Conservation (phyloP, 1,140 invertebrate species). For the Drosophila pectinifera region DNA sequence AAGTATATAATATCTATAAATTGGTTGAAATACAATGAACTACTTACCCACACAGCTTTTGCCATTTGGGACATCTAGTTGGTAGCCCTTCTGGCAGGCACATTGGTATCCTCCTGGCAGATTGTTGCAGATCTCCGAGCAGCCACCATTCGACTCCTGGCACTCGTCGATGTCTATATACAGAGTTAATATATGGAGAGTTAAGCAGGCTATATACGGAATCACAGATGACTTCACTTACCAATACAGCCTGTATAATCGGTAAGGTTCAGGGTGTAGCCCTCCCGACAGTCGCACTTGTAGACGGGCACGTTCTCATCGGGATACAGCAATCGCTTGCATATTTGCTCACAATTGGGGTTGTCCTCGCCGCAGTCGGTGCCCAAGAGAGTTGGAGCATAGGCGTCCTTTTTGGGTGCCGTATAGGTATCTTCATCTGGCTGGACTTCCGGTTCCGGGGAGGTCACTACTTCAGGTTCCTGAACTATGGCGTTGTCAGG, state of each 20-base stretch:
- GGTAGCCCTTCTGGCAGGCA: conserved; percentile 87
- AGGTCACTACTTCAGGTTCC: background rate
- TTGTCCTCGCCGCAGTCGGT: conserved; percentile 67
- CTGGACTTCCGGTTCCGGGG: background rate
- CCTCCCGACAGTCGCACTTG: conserved; percentile 72
- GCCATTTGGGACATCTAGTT: conserved; percentile 48
- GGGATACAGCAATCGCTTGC: conserved; percentile 69
- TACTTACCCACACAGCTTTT: conserved; percentile 85
- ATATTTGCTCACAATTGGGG: conserved; percentile 83
- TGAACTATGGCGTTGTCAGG: background rate
- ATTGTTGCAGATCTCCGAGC: conserved; percentile 89
- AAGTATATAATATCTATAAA: background rate
- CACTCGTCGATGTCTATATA: conserved; percentile 95
- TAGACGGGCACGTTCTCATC: conserved; percentile 73
- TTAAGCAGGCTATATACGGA: background rate
- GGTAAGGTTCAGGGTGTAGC: conserved; percentile 72
- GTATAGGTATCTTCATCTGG: conserved; percentile 45
- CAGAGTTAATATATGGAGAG: too few species aligned
- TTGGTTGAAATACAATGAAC: too few species aligned
- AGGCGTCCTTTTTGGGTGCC: conserved; percentile 64
- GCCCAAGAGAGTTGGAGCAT: conserved; percentile 67
- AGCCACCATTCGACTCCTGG: conserved; percentile 88
- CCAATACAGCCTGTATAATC: conserved; percentile 75
- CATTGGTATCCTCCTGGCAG: conserved; percentile 90
- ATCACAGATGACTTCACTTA: conserved; percentile 15